Percentiles rank a stretch among this genome's conserved stretches.
Conservation (phyloP, 2,888 invertebrate species). For the Trypoxylon attenuatum region DNA sequence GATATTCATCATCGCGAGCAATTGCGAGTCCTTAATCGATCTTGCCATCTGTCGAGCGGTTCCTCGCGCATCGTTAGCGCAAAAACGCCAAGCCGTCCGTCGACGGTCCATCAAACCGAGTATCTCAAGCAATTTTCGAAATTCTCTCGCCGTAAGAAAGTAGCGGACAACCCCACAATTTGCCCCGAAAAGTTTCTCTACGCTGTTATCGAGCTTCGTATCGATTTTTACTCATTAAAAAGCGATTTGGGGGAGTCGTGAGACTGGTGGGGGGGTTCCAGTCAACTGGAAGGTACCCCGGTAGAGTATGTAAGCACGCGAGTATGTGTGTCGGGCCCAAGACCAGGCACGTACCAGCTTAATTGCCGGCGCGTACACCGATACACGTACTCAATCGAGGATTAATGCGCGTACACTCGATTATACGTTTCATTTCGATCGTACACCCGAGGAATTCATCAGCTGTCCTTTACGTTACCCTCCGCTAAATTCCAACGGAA, state of each 20-base stretch:
- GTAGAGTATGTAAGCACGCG: constrained; percentile 8
- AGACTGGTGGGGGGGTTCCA: background rate
- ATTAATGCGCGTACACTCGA: constrained; percentile 44
- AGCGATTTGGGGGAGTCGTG: constrained; percentile 8
- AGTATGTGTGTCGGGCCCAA: constrained; percentile 4
- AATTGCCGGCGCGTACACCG: constrained; percentile 50
- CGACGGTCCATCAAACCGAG: constrained; percentile 2
- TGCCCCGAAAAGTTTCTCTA: constrained; percentile 23
- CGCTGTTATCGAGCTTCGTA: constrained; percentile 23
- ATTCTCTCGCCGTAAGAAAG: constrained; percentile 25
- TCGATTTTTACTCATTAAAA: constrained; percentile 21
- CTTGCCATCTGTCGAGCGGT: constrained; percentile 27
- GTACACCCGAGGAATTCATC: background rate
- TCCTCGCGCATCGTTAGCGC: constrained; percentile 10
- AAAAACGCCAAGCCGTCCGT: constrained; percentile 32
- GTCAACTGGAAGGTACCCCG: too few species aligned
- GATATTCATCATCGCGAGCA: constrained; percentile 28
- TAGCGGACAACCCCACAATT: constrained; percentile 35
- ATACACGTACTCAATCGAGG: constrained; percentile 29
- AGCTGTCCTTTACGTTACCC: background rate
- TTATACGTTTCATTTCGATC: constrained; percentile 39
- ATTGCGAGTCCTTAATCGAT: constrained; percentile 39
- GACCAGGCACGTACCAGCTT: constrained; percentile 59
- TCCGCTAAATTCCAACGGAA: background rate
- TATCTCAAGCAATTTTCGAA: constrained; percentile 21